A percentile compares a stretch with the other conserved stretches of the same genome.
Evolutionary conservation across 1,140 invertebrate genomes (phyloP).

Genomic region (Apis laboriosa): DNA sequence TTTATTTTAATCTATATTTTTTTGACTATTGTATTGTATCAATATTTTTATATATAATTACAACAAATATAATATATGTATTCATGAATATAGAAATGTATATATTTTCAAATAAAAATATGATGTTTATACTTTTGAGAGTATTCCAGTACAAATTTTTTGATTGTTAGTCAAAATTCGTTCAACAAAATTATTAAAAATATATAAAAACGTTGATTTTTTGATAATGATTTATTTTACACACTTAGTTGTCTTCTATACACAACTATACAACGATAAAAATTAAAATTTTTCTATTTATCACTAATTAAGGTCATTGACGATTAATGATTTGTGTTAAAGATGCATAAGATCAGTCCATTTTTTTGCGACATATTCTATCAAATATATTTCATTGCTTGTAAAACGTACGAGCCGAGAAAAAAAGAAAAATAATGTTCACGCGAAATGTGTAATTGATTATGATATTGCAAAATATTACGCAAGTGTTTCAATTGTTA

Average conservation of each 20-base stretch:
- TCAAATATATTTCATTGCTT: conserved; percentile 31
- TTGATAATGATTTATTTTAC: conserved; percentile 79
- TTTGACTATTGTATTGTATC: not conserved
- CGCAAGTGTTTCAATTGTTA: conserved; percentile 21
- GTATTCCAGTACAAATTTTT: not conserved
- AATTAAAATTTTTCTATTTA: conserved; percentile 75
- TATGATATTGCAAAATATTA: not conserved
- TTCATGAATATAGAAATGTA: conserved; percentile 57
- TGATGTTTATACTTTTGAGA: conserved; percentile 54
- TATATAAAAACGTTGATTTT: conserved; percentile 48
- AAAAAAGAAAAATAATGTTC: not conserved
- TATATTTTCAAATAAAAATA: conserved; percentile 70
- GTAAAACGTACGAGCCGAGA: conserved; percentile 3
- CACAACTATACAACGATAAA: conserved; percentile 80
- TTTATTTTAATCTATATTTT: not conserved
- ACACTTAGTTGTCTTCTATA: conserved; percentile 78
- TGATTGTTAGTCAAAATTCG: not conserved
- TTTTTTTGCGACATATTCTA: conserved; percentile 44
- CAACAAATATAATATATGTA: conserved; percentile 29
- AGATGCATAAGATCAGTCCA: conserved; percentile 65
- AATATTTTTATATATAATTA: conserved; percentile 13
- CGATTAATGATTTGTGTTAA: conserved; percentile 64
- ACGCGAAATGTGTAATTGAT: conserved; percentile 28
- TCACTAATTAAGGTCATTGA: conserved; percentile 61
- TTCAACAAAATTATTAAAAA: not conserved